Percentiles rank a stretch among this genome's conserved stretches.
These are phyloP conservation scores for Lepus americanus DNA, from an alignment of 2,113 vertebrate genomes.

Conservation along the genomic window DNA sequence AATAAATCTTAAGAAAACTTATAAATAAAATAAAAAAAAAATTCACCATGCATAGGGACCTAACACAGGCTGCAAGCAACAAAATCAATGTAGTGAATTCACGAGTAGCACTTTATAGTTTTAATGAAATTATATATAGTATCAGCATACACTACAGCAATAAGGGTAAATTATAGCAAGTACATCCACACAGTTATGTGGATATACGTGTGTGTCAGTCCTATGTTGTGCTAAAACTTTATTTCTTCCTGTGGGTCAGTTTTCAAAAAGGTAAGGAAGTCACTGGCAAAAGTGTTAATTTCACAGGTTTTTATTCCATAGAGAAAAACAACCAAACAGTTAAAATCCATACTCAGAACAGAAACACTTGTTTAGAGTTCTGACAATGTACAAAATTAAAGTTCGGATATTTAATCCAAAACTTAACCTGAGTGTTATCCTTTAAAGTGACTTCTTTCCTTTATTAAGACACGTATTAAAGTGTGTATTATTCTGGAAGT, in stretches of 20 bases:
- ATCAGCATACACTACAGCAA: neutral
- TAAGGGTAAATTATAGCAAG: neutral
- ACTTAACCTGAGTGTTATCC: constrained; percentile 25
- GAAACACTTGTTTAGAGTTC: constrained; percentile 67
- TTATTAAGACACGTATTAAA: constrained; percentile 20
- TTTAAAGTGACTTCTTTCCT: constrained; percentile 17
- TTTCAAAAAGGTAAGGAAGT: constrained; percentile 54
- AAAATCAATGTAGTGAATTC: neutral
- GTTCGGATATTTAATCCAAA: constrained; percentile 13
- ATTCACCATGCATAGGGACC: neutral
- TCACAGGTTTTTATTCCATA: constrained; percentile 64
- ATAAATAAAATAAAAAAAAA: no score
- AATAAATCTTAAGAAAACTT: no score
- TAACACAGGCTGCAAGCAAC: neutral
- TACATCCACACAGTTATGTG: neutral
- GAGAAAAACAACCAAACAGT: constrained; percentile 1
- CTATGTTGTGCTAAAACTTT: neutral
- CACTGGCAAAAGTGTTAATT: neutral
- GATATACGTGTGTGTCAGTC: neutral
- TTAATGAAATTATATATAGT: neutral
- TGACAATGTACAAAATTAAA: constrained; percentile 62
- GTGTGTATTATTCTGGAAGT: constrained; percentile 91
- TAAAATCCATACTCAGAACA: constrained; percentile 31
- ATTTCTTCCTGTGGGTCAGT: constrained; percentile 27
- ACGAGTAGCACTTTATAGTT: neutral